Base-by-base conservation (phyloP, 92 coral and sea anemone genomes). In the Parazoanthus atlanticus region DNA sequence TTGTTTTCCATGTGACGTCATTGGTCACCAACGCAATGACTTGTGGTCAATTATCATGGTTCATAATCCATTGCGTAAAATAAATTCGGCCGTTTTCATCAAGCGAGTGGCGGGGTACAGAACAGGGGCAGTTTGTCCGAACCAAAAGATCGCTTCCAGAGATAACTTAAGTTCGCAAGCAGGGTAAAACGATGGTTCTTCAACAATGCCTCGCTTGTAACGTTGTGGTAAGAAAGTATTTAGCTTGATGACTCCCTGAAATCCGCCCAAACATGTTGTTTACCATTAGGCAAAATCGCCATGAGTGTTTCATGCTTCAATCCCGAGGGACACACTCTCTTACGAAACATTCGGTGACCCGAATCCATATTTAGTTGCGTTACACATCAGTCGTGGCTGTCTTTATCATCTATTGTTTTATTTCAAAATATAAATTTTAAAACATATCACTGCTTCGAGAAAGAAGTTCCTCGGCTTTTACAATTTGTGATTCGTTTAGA, bases 151-250 rank as follows among this genome's bases (percentile, higher is more conserved):
- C 21, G 7, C 21, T 52, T n/a, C 12, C 58, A 49, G 36, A 64
- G n/a, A 46, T 8, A 78, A 49, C 66, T 30, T 17, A 47, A 30
- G 32, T 64, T 6, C 8, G 25, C 36, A n/a, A 78, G 23, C 40
- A 75, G n/a, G 0, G 31, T 1, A 11, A 29, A 78, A 47, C 19
- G 61, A 78, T 78, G 82, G 82, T 78, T 47, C 82, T 78, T 5
- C 82, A 78, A 30, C 82, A 78, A 26, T 78, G 82, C 36, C 82
- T 78, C 33, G 82, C 82, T 5, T 78, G 82, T 78, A 78, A 78
- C 9, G 65, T 78, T 78, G 82, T 47, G 82, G 82, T 78, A 78
- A 78, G 82, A 30, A 3, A 26, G 1, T 26, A 21, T 41, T 77
- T 77, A 10, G 33, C 36, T 29, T 26, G 32, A 47, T 2, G 31